A percentile compares a stretch with the other conserved stretches of the same genome.
phyloP scores from a whole-genome alignment of 2,113 vertebrate genomes.

The Terrapene triunguis region DNA sequence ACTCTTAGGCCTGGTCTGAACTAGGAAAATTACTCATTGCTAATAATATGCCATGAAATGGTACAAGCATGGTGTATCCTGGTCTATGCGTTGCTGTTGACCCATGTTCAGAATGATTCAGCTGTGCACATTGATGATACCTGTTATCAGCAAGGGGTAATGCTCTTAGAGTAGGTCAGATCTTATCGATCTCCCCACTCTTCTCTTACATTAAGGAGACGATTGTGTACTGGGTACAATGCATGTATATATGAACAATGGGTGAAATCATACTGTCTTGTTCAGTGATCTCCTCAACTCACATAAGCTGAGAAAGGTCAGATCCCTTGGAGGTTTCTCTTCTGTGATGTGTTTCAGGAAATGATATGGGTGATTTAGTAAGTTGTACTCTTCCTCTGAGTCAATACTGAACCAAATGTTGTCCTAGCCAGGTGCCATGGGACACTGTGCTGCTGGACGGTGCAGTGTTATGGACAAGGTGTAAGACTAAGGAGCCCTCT shows the following conservation, averaged over 20 bases:
- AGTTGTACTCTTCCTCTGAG: background rate
- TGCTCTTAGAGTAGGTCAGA: background rate
- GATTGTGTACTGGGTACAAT: background rate
- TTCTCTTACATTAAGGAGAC: background rate
- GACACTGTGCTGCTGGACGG: background rate
- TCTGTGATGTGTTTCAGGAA: constrained; percentile 24
- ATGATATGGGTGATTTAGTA: background rate
- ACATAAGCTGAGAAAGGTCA: background rate
- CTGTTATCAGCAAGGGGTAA: background rate
- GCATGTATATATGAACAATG: background rate
- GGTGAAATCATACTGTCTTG: background rate
- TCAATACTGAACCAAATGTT: background rate
- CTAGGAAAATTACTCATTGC: background rate
- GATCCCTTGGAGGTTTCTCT: background rate
- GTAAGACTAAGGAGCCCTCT: background rate
- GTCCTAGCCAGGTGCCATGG: background rate
- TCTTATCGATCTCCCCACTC: background rate
- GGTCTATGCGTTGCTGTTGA: background rate
- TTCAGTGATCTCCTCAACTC: background rate
- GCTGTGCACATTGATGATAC: background rate
- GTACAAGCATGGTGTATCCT: background rate
- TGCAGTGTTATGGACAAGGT: background rate
- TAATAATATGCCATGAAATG: background rate
- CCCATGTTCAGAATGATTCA: background rate
- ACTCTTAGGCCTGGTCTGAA: constrained; percentile 1